Evolutionary conservation across 2,888 invertebrate species (phyloP), one percentile per base, ranked within the genome.

Genomic region (Nebria salina): DNA sequence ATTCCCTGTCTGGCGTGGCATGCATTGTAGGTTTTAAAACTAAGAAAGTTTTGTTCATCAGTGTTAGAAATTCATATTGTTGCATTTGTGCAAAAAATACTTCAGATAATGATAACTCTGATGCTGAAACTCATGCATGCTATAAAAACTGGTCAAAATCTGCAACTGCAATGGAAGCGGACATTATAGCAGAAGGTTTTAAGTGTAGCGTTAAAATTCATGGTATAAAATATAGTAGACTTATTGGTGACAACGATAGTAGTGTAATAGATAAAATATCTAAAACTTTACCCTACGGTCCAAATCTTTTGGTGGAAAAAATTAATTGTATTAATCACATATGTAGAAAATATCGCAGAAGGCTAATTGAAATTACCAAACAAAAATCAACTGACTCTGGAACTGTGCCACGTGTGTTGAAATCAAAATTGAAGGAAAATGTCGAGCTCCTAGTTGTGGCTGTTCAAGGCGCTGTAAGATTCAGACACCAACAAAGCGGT

Each of bases 51-150:
- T 20, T 20, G 20, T 20, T 20, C 20, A 20, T 66, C 68, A 66
- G 68, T 11, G 20, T 72, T 4, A n/a, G 72, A 15, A 72, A 72
- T 72, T 26, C 25, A 25, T 72, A 72, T 25, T 72, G 5, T 11
- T 72, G 72, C 26, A 25, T 72, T 25, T 72, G 72, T 72, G 72
- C 72, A 26, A 25, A 34, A 15, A 11, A 72, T n/a, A n/a, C n/a
- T n/a, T n/a, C n/a, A n/a, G n/a, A n/a, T 20, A 72, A 13, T 72
- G 13, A 25, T 72, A 34, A 4, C 25, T 15, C 15, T 13, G 72
- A 72, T 20, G 20, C 20, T 13, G 20, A 72, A 25, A 34, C 25
- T 7, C 72, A 72, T 34, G 20, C 6, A 72, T 72, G 72, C 34
- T 13, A 72, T 1, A 72, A 26, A 34, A 72, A 72, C 11, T 72